phyloP scores from a whole-genome alignment of 2,888 invertebrate genomes.

The Tholera decimalis region DNA sequence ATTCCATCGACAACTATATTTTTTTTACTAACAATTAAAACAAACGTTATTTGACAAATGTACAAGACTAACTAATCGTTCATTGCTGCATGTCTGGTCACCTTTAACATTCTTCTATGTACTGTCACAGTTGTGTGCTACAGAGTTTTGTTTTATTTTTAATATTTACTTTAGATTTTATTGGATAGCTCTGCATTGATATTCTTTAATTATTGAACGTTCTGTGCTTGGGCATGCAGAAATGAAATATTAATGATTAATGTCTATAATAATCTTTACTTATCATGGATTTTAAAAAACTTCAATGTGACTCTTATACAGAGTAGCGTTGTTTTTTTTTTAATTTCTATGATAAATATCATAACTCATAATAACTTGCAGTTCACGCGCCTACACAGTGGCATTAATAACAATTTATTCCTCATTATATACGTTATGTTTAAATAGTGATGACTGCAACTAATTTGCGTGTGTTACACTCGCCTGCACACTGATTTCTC shows the following conservation, averaged over 20 bases:
- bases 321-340: conserved; percentile 65
- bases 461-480: conserved; percentile 77
- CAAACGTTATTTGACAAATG: conserved; percentile 40
- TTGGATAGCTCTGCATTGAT: conserved; percentile 82
- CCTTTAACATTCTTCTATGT: conserved; percentile 79
- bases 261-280: conserved; percentile 70
- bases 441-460: conserved; percentile 63
- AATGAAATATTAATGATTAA: conserved; percentile 84
- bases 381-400: conserved; percentile 84
- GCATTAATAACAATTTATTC: conserved; percentile 85
- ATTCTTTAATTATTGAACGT: conserved; percentile 81
- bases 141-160: conserved; percentile 76
- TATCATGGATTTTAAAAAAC: conserved; percentile 76
- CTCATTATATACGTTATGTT: conserved; percentile 65
- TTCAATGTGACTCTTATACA: neutral
- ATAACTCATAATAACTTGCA: conserved; percentile 85
- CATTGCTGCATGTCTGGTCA: conserved; percentile 91
- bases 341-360: conserved; percentile 80
- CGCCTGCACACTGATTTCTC: conserved; percentile 72
- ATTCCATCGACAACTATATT: conserved; percentile 36
- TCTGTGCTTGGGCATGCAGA: conserved; percentile 91
- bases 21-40: conserved; percentile 41
- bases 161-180: conserved; percentile 67
- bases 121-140: conserved; percentile 80
- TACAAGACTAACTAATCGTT: conserved; percentile 69